Evolutionary conservation across 1,140 invertebrate species (phyloP).

Genomic region (Adelges cooleyi): DNA sequence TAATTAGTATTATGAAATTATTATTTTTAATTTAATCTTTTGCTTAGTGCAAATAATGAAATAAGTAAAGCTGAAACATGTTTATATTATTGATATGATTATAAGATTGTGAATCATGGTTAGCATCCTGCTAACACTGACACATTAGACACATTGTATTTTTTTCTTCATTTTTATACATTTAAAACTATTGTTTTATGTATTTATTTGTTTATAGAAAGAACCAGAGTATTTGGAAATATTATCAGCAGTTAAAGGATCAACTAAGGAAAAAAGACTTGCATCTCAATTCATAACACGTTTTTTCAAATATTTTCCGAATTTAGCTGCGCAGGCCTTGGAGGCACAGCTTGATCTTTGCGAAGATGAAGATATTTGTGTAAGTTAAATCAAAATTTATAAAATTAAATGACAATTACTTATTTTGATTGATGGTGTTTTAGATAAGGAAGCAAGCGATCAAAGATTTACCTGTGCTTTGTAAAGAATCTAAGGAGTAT

Average conservation of each 20-base stretch:
- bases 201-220: conserved; percentile 52
- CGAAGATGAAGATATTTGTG: conserved; percentile 85
- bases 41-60: too few species aligned
- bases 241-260: conserved; percentile 70
- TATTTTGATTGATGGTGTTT: conserved; percentile 33
- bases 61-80: too few species aligned
- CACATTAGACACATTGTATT: too few species aligned
- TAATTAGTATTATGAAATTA: too few species aligned
- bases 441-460: conserved; percentile 92
- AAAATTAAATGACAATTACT: not conserved
- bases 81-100: too few species aligned
- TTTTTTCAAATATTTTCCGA: conserved; percentile 87
- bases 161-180: too few species aligned
- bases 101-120: too few species aligned
- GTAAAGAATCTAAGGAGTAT: conserved; percentile 72
- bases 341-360: conserved; percentile 88
- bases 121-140: too few species aligned
- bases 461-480: conserved; percentile 78
- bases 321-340: conserved; percentile 68
- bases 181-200: too few species aligned
- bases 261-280: conserved; percentile 78
- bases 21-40: too few species aligned
- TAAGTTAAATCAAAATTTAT: conserved; percentile 45
- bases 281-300: conserved; percentile 90
- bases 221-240: conserved; percentile 79